Conservation (phyloP, 1,140 invertebrate species). For the Tetranychus urticae region DNA sequence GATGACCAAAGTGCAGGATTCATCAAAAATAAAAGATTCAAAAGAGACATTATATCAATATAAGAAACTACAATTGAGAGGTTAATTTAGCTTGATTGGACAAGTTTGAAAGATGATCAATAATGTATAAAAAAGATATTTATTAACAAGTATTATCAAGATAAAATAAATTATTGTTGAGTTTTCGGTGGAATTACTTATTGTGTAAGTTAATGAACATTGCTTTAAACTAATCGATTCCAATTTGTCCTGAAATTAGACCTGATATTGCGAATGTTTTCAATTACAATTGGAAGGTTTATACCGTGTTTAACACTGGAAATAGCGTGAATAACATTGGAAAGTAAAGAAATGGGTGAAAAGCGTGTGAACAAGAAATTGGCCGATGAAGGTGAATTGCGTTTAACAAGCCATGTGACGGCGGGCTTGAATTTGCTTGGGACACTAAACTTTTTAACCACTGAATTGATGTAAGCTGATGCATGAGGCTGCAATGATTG, state of each 20-base stretch:
- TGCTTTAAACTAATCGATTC: background rate
- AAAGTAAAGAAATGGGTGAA: background rate
- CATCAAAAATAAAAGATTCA: too few relatives aligned
- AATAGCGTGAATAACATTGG: background rate
- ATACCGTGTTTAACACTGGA: background rate
- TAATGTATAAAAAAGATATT: too few relatives aligned
- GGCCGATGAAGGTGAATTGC: background rate
- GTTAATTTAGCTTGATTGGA: too few relatives aligned
- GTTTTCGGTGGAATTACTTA: background rate
- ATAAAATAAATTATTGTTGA: too few relatives aligned
- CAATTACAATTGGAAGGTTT: background rate
- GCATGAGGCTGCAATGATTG: conserved; percentile 11
- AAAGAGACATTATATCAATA: too few relatives aligned
- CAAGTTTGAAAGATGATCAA: too few relatives aligned
- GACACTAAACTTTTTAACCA: conserved; percentile 8
- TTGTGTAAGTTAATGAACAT: background rate
- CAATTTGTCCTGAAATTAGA: background rate
- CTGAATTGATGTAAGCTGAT: conserved; percentile 11
- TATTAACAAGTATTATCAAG: too few relatives aligned
- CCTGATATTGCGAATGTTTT: background rate
- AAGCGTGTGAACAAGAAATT: background rate
- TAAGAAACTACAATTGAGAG: too few relatives aligned
- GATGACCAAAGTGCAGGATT: too few relatives aligned
- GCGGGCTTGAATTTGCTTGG: conserved; percentile 6
- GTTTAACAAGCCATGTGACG: conserved; percentile 8